These are phyloP conservation scores for Acanthococcus lagerstroemiae DNA, from an alignment of 2,888 invertebrate genomes.

Conservation along the genomic window DNA sequence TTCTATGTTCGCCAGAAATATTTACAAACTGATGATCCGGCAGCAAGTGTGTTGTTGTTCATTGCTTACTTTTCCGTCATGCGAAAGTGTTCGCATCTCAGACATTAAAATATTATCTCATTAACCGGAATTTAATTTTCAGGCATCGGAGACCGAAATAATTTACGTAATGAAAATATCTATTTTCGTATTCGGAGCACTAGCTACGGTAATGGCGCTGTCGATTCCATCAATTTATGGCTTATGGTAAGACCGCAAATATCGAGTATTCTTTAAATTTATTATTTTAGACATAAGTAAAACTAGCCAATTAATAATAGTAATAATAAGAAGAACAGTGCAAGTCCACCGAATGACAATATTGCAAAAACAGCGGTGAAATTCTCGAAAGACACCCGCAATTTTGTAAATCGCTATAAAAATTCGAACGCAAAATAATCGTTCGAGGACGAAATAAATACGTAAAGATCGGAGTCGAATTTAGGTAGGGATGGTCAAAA, in stretches of 20 bases:
- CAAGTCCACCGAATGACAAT: too few species aligned
- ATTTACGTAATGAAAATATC: constrained; percentile 89
- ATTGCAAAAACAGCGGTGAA: too few species aligned
- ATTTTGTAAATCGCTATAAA: too few species aligned
- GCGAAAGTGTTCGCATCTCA: too few species aligned
- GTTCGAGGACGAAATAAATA: too few species aligned
- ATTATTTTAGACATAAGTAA: constrained; percentile 49
- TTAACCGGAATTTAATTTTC: constrained; percentile 35
- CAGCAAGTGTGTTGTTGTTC: constrained; percentile 73
- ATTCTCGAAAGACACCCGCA: too few species aligned
- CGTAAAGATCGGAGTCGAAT: too few species aligned
- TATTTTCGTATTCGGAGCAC: constrained; percentile 81
- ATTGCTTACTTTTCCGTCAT: too few species aligned
- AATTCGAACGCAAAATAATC: too few species aligned
- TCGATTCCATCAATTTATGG: constrained; percentile 97
- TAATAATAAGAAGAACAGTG: too few species aligned
- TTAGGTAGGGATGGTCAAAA: too few species aligned
- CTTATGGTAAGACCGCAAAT: constrained; percentile 97
- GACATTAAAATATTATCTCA: background rate
- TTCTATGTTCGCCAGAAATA: constrained; percentile 98
- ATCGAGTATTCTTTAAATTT: constrained; percentile 94
- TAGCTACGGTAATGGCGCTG: constrained; percentile 91
- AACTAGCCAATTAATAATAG: too few species aligned
- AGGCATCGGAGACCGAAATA: constrained; percentile 96
- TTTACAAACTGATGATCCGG: constrained; percentile 93